Percentiles rank a stretch among this genome's conserved stretches.
phyloP scores from a whole-genome alignment of 1,140 invertebrate species.

The Harlomillsia oculata region DNA sequence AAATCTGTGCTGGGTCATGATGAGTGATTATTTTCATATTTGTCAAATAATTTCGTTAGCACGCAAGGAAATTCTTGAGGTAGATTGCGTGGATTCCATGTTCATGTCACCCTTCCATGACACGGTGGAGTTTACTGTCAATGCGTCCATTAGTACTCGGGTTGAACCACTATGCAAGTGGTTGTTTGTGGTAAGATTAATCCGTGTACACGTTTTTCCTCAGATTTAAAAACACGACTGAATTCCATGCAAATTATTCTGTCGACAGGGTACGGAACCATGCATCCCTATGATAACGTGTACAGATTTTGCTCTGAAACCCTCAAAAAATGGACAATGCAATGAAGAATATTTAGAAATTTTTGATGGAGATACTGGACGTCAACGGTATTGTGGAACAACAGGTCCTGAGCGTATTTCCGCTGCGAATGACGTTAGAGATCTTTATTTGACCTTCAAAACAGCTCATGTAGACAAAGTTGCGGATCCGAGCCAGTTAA shows the following conservation, averaged over 20 bases:
- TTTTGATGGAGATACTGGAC: conserved; percentile 22
- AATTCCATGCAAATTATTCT: too few relatives aligned
- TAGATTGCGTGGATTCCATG: conserved; percentile 3
- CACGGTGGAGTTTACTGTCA: not conserved
- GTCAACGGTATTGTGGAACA: conserved; percentile 13
- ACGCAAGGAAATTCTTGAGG: not conserved
- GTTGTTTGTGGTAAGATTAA: not conserved
- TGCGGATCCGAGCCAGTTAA: not conserved
- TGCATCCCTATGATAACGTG: conserved; percentile 25
- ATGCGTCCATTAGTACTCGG: not conserved
- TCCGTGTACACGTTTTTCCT: too few relatives aligned
- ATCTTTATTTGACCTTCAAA: conserved; percentile 19
- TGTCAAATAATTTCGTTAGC: too few relatives aligned
- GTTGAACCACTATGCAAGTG: conserved; percentile 6
- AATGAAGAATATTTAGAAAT: conserved; percentile 7
- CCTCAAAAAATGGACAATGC: conserved; percentile 2
- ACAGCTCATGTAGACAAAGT: not conserved
- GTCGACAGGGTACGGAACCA: conserved; percentile 23
- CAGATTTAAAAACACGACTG: too few relatives aligned
- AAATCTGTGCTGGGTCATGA: too few relatives aligned
- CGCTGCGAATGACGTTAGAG: conserved; percentile 16
- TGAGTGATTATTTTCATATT: too few relatives aligned
- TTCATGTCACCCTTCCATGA: conserved; percentile 14
- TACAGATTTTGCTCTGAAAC: conserved; percentile 1
- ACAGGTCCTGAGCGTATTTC: conserved; percentile 4